A percentile compares a stretch with the other conserved stretches of the same genome.
phyloP scores from a whole-genome alignment of 2,888 invertebrate species.

The Caenorhabditis zanzibari region DNA sequence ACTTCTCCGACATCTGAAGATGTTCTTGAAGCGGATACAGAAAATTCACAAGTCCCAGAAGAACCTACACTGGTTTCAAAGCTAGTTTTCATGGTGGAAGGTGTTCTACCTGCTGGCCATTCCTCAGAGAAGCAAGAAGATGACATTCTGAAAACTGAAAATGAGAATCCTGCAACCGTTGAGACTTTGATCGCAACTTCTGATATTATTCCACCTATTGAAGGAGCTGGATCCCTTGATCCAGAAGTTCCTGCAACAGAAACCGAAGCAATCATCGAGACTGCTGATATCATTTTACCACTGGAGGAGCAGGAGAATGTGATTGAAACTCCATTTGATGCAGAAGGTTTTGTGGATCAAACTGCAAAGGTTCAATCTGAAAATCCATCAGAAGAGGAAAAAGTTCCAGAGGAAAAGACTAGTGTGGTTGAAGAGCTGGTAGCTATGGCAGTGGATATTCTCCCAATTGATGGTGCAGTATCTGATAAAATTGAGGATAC shows the following conservation, averaged over 20 bases:
- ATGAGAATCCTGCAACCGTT: not conserved
- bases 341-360: conserved; percentile 1
- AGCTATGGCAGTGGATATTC: conserved; percentile 21
- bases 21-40: too few species aligned
- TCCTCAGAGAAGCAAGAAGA: not conserved
- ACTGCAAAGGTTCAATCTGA: too few species aligned
- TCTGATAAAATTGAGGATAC: not conserved
- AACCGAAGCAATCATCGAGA: conserved; percentile 11
- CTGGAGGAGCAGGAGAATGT: not conserved
- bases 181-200: conserved; percentile 1
- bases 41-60: not conserved
- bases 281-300: conserved; percentile 15
- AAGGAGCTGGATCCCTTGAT: not conserved
- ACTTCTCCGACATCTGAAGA: too few species aligned
- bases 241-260: not conserved
- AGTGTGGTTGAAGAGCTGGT: conserved; percentile 3
- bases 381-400: too few species aligned
- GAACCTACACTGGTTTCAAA: not conserved
- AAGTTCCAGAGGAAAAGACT: not conserved
- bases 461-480: conserved; percentile 22
- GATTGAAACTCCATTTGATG: conserved; percentile 3
- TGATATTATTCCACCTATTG: conserved; percentile 5
- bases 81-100: not conserved
- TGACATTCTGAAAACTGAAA: not conserved
- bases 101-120: not conserved